A percentile compares a stretch with the other conserved stretches of the same genome.
Conservation (phyloP, 2,888 invertebrate genomes). For the Octodonta nipae region DNA sequence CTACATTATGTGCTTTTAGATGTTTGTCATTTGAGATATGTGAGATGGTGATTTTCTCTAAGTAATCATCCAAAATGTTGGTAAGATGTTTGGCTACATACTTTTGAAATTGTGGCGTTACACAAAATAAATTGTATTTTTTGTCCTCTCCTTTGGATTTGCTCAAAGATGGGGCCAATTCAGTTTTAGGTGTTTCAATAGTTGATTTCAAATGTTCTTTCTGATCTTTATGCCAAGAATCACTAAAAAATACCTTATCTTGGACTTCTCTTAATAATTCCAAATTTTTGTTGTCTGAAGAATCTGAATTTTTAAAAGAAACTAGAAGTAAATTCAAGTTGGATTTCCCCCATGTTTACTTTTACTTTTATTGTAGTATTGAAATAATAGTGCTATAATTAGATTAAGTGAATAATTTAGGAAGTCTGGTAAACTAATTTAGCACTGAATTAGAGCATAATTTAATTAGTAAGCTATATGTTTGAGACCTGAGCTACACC, state of each 20-base stretch:
- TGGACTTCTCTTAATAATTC: constrained; percentile 35
- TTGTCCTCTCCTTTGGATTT: constrained; percentile 32
- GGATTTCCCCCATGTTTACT: constrained; percentile 1
- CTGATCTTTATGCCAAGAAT: constrained; percentile 24
- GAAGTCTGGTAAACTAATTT: no score
- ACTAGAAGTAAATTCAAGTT: no score
- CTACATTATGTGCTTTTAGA: constrained; percentile 7
- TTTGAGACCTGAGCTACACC: no score
- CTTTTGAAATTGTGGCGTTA: constrained; percentile 41
- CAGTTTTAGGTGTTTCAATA: constrained; percentile 3
- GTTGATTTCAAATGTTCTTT: constrained; percentile 4
- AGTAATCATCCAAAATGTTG: constrained; percentile 31
- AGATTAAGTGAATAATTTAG: no score
- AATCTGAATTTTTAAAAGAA: constrained; percentile 42
- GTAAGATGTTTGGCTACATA: constrained; percentile 41
- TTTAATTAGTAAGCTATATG: no score
- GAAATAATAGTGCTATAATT: no score
- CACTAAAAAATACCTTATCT: constrained; percentile 38
- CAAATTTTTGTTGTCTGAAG: constrained; percentile 30
- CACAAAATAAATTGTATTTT: constrained; percentile 41
- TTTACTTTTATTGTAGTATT: no score
- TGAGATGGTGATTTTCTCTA: constrained; percentile 12
- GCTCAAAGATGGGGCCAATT: constrained; percentile 20
- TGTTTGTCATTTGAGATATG: no score
- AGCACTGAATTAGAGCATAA: no score